Evolutionary conservation across 2,888 invertebrate species (phyloP).

Genomic region (Xiphydria camelus): DNA sequence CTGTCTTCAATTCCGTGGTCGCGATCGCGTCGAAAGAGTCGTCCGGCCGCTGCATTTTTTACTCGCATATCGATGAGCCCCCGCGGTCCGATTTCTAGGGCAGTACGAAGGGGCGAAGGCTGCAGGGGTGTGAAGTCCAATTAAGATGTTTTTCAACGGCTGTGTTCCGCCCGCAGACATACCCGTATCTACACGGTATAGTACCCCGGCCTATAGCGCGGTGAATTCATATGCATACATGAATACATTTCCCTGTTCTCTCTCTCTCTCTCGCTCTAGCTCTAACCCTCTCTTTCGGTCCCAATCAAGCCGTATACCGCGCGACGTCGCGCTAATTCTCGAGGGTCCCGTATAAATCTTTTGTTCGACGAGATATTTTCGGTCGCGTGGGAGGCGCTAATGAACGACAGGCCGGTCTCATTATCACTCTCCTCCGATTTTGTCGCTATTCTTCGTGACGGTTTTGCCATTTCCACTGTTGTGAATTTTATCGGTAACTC

Average conservation of each 20-base stretch:
- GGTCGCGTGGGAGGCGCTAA: conserved; percentile 13
- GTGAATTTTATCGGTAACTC: too few species aligned
- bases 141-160: conserved; percentile 48
- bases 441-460: too few species aligned
- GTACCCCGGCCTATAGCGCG: conserved; percentile 17
- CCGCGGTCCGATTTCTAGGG: too few species aligned
- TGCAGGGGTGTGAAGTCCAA: conserved; percentile 40
- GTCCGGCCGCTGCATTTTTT: too few species aligned
- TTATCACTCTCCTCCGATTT: not conserved
- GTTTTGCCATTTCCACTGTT: too few species aligned
- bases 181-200: conserved; percentile 33
- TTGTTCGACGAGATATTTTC: conserved; percentile 12
- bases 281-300: too few species aligned
- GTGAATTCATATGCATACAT: conserved; percentile 57
- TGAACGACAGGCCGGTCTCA: conserved; percentile 8
- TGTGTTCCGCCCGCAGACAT: conserved; percentile 33
- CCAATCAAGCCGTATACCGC: conserved; percentile 1
- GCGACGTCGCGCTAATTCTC: too few species aligned
- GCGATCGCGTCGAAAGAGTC: too few species aligned
- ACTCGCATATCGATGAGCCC: too few species aligned
- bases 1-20: too few species aligned
- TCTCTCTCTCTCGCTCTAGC: too few species aligned
- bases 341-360: conserved; percentile 5
- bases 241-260: conserved; percentile 54
- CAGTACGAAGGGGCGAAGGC: not conserved